Evolutionary conservation across 2,888 invertebrate genomes (phyloP), one percentile per base, ranked within the genome.

Genomic region (Blastobasis adustella): DNA sequence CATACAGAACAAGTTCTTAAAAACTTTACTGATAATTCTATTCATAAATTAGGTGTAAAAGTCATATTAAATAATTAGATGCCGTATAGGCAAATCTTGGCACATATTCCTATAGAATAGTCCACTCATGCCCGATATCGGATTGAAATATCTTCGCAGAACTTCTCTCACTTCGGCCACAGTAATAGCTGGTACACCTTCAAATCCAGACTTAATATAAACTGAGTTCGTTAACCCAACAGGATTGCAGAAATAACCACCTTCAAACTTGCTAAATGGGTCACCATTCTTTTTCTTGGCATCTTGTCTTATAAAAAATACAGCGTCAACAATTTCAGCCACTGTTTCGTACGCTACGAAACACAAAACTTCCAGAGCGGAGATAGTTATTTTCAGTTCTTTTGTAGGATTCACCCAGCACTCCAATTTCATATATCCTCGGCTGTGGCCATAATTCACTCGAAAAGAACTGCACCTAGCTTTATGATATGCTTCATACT

Each of bases 261-360:
- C 88, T 60, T 90, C 89, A 60, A 93, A 90, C 57, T 93, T 91
- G 58, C 92, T 91, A 52, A 93, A 92, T 0, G 94, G 93, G 71
- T 95, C 94, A 3, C 91, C 92, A 45, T 86, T 79, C 45, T 90
- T 91, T 70, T 91, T 92, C 57, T 90, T 92, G 44, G 90, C 90
- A 73, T 96, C 96, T 65, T 95, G 92, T 46, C 96, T 89, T 1
- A 96, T 93, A 47, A 97, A 73, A 56, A 97, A 92, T 0, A 95
- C 94, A 62, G 94, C 92, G 79, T 97, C 97, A 2, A 96, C 93
- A 53, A 97, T 92, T 73, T 96, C 94, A 0, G 97, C 97, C 6
- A 98, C 94, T 0, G 96, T 96, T 83, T 98, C 97, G 73, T 96
- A 96, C 0, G 96, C 96, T 59, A 97, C 88, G 71, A 96, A 97